Evolutionary conservation across 2,113 vertebrate genomes (phyloP), one percentile per base, ranked within the genome.

Genomic region (Tautogolabrus adspersus): DNA sequence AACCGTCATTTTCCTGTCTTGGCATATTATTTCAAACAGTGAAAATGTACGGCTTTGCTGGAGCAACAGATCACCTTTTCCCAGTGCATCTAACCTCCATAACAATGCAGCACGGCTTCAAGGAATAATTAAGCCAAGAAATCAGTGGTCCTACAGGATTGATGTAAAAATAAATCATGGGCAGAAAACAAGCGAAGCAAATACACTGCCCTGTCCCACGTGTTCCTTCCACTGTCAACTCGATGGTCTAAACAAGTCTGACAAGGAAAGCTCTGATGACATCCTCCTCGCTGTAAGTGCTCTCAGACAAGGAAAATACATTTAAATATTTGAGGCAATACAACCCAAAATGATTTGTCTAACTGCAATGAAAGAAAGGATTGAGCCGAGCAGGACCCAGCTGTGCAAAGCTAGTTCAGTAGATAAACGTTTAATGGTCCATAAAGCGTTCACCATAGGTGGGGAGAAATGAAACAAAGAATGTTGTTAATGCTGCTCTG

Each of bases 371-470:
- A 54, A 75, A 77, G 72, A 26, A 22, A 61, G 46, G 5, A 62
- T 71, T 52, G 65, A 66, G 65, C 9, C 21, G 44, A 66, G 56
- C 30, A 63, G 67, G 79, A 49, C 66, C 51, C 47, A 64, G 74
- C 70, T 64, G 63, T 77, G 78, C 56, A 68, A 69, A 75, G 62
- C 68, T 16, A 59, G 66, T 64, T 72, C 40, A 23, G 46, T 54
- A 61, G 70, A 71, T 85, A 42, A 68, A 84, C 74, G 77, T 84
- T 84, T 80, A 88, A 87, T 85, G 78, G 58, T 1, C 72, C 73
- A 64, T 63, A 26, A 5, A 38, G 57, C 40, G 61, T 54, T 75
- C 66, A 60, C 10, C 34, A 49, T 64, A 72, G 67, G 59, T 68
- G 65, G 66, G 44, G 40, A 54, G 51, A 62, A 69, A 77, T 21